Percentiles rank a stretch among this genome's conserved stretches.
Evolutionary conservation across 2,797 vertebrate genomes (phyloP).

Genomic region (Chloroceryle inda): DNA sequence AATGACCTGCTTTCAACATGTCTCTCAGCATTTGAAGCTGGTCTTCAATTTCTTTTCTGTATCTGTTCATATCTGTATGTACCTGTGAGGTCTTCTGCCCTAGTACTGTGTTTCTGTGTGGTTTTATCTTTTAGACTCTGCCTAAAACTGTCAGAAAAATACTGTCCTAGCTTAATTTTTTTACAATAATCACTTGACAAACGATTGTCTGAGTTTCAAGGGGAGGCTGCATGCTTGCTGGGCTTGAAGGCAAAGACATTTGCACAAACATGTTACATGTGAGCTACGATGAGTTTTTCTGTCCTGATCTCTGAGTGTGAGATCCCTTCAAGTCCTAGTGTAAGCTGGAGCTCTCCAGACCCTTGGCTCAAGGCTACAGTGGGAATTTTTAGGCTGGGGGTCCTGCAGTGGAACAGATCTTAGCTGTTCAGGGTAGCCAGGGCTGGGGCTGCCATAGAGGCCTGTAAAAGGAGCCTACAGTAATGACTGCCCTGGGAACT

Average conservation of each 20-base stretch:
- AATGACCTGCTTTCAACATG: not conserved
- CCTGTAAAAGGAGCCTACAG: not conserved
- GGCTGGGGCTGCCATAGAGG: not conserved
- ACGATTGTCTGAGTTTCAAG: not conserved
- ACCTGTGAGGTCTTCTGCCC: not conserved
- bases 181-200: not conserved
- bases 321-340: not conserved
- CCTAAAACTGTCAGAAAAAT: not conserved
- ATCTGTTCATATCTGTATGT: not conserved
- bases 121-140: not conserved
- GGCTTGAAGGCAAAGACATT: not conserved
- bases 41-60: not conserved
- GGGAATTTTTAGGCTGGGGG: not conserved
- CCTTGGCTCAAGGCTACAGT: not conserved
- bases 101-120: fast-evolving
- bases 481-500: fast-evolving
- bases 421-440: not conserved
- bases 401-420: not conserved
- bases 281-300: not conserved
- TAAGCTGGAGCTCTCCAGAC: not conserved
- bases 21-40: not conserved
- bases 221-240: not conserved
- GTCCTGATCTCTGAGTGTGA: not conserved
- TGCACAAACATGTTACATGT: fast-evolving
- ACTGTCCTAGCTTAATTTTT: not conserved